Conservation (phyloP, 2,113 vertebrate genomes). For the Hydrolagus affinis region DNA sequence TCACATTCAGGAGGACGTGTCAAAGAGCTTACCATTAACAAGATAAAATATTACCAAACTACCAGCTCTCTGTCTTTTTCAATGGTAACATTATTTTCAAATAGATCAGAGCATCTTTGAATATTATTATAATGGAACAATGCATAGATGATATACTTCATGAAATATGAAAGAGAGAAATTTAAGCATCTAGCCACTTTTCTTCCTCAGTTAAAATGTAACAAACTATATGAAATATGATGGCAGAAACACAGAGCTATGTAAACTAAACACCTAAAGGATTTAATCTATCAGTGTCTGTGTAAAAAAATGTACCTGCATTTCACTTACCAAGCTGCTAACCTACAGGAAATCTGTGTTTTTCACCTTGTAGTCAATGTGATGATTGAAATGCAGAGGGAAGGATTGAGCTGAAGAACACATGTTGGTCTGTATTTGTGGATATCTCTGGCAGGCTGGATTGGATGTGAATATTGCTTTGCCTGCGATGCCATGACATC, state of each 20-base stretch:
- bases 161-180: background rate
- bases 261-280: background rate
- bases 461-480: constrained; percentile 19
- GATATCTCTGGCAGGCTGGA: constrained; percentile 27
- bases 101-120: background rate
- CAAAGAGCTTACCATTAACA: background rate
- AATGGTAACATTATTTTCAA: constrained; percentile 8
- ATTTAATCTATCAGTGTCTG: constrained; percentile 17
- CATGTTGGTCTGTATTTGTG: constrained; percentile 27
- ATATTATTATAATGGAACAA: background rate
- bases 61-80: background rate
- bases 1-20: no score
- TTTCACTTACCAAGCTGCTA: constrained; percentile 18
- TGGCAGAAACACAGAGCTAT: background rate
- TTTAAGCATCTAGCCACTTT: background rate
- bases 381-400: constrained; percentile 25
- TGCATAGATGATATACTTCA: background rate
- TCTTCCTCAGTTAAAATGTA: background rate
- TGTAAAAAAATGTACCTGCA: background rate
- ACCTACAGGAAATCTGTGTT: background rate
- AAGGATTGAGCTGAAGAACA: constrained; percentile 25
- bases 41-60: background rate
- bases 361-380: constrained; percentile 1
- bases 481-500: constrained; percentile 13
- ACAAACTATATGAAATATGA: background rate